phyloP scores from a whole-genome alignment of 2,113 vertebrate species.

The Ochotona curzoniae region DNA sequence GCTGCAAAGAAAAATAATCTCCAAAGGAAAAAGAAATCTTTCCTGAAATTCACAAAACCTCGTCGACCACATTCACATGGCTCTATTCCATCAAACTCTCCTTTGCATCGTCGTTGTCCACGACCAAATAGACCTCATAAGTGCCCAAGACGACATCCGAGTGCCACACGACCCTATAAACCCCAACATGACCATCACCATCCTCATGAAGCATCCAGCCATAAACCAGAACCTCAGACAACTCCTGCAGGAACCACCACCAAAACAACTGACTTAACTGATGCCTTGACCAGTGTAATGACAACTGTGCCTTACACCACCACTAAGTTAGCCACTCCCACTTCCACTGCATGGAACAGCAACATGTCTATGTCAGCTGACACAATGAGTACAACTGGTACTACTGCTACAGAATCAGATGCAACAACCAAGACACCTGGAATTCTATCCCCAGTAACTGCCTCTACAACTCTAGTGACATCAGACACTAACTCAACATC shows the following conservation, averaged over 20 bases:
- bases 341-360: not conserved
- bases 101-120: not conserved
- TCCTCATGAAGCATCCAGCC: not conserved
- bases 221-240: conserved; percentile 4
- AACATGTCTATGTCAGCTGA: not conserved
- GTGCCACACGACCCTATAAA: not conserved
- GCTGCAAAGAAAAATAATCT: not conserved
- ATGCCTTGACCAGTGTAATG: not conserved
- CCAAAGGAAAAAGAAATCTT: not conserved
- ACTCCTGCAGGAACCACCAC: not conserved
- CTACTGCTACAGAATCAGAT: not conserved
- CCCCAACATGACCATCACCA: not conserved
- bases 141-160: not conserved
- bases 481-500: not conserved
- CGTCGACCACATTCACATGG: not conserved
- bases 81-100: not conserved
- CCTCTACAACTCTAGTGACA: not conserved
- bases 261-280: not conserved
- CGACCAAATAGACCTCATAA: not conserved
- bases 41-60: not conserved
- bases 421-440: not conserved
- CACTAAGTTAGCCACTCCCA: not conserved
- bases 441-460: not conserved
- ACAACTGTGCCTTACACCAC: not conserved
- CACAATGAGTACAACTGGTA: not conserved